phyloP scores from a whole-genome alignment of 2,113 vertebrate genomes.

The Ailurus styani region DNA sequence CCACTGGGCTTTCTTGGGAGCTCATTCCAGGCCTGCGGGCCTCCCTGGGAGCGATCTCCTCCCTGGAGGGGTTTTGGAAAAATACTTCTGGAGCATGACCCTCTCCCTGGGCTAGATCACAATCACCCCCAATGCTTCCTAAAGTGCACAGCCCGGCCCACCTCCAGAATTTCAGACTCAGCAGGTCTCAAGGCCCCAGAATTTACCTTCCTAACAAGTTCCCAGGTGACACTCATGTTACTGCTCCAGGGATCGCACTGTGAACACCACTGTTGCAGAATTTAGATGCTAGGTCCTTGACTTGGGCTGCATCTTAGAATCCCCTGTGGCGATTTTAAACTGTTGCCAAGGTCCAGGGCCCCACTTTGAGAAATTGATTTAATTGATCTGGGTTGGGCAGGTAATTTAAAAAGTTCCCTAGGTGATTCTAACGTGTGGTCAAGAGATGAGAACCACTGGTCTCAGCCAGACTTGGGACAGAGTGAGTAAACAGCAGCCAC shows the following conservation, averaged over 20 bases:
- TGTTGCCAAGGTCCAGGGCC: not conserved
- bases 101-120: not conserved
- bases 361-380: not conserved
- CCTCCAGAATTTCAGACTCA: not conserved
- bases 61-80: not conserved
- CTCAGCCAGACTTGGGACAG: rapidly evolving
- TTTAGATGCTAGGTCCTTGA: not conserved
- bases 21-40: not conserved
- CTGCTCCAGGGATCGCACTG: rapidly evolving
- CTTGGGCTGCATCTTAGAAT: not conserved
- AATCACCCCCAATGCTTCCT: not conserved
- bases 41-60: not conserved
- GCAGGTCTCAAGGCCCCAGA: not conserved
- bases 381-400: not conserved
- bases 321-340: not conserved
- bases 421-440: not conserved
- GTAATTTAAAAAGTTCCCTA: not conserved
- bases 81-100: not conserved
- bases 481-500: not conserved
- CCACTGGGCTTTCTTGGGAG: rapidly evolving
- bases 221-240: not conserved
- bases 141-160: not conserved
- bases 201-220: not conserved
- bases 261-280: not conserved
- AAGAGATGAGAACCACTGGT: not conserved